Evolutionary conservation across 2,113 vertebrate genomes (phyloP), one percentile per base, ranked within the genome.

Genomic region (Genyomyrus donnyi): DNA sequence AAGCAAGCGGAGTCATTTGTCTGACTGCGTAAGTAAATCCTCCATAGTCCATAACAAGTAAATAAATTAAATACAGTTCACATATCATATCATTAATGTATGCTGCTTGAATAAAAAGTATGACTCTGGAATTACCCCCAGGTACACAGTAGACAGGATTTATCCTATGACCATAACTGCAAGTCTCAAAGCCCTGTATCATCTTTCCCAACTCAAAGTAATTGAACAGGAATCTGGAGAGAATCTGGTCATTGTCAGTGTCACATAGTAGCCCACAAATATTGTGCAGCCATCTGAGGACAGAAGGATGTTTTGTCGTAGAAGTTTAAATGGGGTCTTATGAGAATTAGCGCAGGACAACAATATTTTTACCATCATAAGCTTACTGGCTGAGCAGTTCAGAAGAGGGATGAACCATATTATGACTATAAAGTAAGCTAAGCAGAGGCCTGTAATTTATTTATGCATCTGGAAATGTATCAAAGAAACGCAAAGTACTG

Each of bases 181-280:
- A 94, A 15, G 90, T 56, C 85, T 92, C 94, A 50, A 89, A 91
- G 46, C 89, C 91, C 24, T 90, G 90, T 5, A 94, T 66, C 85
- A 93, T 93, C 90, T 93, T 92, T 49, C 92, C 89, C 5, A 91
- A 94, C 90, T 95, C 93, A 91, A 93, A 94, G 5, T 93, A 93
- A 91, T 94, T 94, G 90, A 93, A 90, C 42, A 94, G 88, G 3
- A 94, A 88, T 62, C 87, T 93, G 27, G 91, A 93, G 88, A 93
- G 91, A 46, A 89, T 91, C 80, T 93, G 92, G 19, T 92, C 91
- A 1, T 88, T 92, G 90, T 94, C 92, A 49, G 83, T 91, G 48
- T 93, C 91, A 92, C 91, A 92, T 84, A 91, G 89, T 90, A 94
- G 87, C 74, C 90, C 58, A 87, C 89, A 90, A 94, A 88, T 92